Evolutionary conservation across 2,888 invertebrate genomes (phyloP).

Genomic region (Drosophila seclusa): DNA sequence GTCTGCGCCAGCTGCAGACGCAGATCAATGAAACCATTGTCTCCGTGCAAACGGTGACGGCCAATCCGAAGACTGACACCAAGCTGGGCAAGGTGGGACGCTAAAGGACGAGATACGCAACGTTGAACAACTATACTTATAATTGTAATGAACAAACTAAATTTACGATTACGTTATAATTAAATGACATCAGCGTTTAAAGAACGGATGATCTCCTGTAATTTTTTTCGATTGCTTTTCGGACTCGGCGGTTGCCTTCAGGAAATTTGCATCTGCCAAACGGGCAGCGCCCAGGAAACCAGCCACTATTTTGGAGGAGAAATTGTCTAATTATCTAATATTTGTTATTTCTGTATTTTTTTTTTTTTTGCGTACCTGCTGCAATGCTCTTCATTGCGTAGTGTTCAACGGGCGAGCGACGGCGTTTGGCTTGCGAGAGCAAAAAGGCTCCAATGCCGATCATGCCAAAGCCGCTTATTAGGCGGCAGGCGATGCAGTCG

Average conservation of each 20-base stretch:
- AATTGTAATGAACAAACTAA: conserved; percentile 48
- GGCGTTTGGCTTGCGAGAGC: conserved; percentile 86
- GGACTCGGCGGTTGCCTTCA: conserved; percentile 58
- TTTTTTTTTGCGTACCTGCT: conserved; percentile 54
- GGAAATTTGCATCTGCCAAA: conserved; percentile 85
- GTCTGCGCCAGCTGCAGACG: conserved; percentile 90
- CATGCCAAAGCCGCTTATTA: conserved; percentile 87
- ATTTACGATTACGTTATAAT: conserved; percentile 22
- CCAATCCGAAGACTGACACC: conserved; percentile 98
- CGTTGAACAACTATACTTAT: conserved; percentile 33
- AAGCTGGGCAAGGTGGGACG: conserved; percentile 96
- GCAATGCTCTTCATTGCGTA: conserved; percentile 73
- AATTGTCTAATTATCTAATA: not conserved
- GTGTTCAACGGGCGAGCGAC: conserved; percentile 73
- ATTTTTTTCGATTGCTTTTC: conserved; percentile 27
- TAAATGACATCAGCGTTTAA: conserved; percentile 51
- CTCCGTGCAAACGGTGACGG: conserved; percentile 95
- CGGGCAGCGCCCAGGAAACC: conserved; percentile 87
- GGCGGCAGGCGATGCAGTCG: conserved; percentile 87
- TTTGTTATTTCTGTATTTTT: not conserved
- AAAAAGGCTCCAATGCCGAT: conserved; percentile 88
- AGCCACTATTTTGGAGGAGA: conserved; percentile 85
- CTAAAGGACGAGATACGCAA: conserved; percentile 75
- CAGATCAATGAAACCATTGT: conserved; percentile 97
- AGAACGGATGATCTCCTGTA: conserved; percentile 39